Evolutionary conservation across 2,888 invertebrate species (phyloP).

Genomic region (Torymus tubicola): DNA sequence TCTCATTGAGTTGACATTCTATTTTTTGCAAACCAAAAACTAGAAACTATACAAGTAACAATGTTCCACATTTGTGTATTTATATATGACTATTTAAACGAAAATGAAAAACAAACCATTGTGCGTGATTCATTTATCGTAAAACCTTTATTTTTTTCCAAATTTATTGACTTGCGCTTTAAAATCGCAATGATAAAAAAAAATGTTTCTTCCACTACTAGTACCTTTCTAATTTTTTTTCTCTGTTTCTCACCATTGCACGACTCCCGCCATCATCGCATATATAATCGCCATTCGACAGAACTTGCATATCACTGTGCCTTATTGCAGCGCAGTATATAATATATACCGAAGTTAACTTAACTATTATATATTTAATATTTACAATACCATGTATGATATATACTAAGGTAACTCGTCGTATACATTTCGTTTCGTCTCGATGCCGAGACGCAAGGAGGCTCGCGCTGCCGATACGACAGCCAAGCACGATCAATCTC

Average conservation of each 20-base stretch:
- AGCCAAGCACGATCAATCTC: conserved; percentile 35
- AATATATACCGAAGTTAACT: conserved; percentile 60
- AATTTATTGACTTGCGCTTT: no score
- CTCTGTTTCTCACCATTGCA: conserved; percentile 51
- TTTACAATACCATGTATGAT: conserved; percentile 71
- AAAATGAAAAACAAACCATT: no score
- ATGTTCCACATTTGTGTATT: no score
- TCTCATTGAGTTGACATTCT: no score
- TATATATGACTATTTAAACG: no score
- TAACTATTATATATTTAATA: conserved; percentile 63
- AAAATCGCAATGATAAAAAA: background rate
- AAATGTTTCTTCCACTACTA: conserved; percentile 1
- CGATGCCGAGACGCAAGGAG: conserved; percentile 30
- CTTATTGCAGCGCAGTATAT: conserved; percentile 33
- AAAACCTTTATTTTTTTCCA: no score
- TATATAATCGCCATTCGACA: conserved; percentile 46
- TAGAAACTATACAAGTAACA: no score
- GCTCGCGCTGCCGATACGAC: conserved; percentile 46
- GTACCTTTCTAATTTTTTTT: background rate
- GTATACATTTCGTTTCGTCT: conserved; percentile 69
- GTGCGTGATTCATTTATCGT: no score
- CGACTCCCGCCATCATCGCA: conserved; percentile 51
- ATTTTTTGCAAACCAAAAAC: no score
- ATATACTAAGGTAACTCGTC: conserved; percentile 71
- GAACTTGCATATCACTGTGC: conserved; percentile 33